Evolutionary conservation across 2,797 vertebrate genomes (phyloP), one percentile per base, ranked within the genome.

Genomic region (Helarctos malayanus): DNA sequence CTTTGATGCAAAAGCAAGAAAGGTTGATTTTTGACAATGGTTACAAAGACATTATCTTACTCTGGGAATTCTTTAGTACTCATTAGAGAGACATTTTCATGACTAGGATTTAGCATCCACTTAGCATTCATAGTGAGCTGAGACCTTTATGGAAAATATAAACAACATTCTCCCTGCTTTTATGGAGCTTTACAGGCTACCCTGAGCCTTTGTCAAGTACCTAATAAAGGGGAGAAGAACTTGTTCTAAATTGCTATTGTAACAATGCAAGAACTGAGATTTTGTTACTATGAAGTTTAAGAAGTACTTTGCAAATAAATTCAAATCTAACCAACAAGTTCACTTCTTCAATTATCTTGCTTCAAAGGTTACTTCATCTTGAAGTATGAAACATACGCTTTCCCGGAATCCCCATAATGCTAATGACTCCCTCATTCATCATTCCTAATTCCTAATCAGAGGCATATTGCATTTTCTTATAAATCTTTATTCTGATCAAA

Each of bases 111-210:
- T 94, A 96, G 73, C 78, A 98, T 97, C 61, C 84, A 95, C 78
- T 98, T 96, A 97, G 84, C 96, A 97, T 97, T 97, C 95, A 76
- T 54, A 91, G 93, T 86, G 85, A 97, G 83, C 61, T 91, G 81
- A 98, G 92, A 98, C 81, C 91, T 97, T 97, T 97, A 97, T 95
- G 87, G 92, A 97, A 98, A 98, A 97, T 91, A 94, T 98, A 97
- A 97, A 97, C 78, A 96, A 93, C 92, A 52, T 96, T 93, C 78
- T 92, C 61, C 54, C 47, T 80, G 76, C 59, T 95, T 97, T 97
- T 87, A 97, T 65, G 35, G 79, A 57, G 63, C 45, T 97, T 97
- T 97, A 96, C 95, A 89, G 86, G 89, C 65, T 95, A 89, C 27
- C 45, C 52, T 86, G 65, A 97, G 84, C 95, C 97, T 97, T 92